phyloP scores from a whole-genome alignment of 2,888 invertebrate genomes.

The Cheilosia vernalis region DNA sequence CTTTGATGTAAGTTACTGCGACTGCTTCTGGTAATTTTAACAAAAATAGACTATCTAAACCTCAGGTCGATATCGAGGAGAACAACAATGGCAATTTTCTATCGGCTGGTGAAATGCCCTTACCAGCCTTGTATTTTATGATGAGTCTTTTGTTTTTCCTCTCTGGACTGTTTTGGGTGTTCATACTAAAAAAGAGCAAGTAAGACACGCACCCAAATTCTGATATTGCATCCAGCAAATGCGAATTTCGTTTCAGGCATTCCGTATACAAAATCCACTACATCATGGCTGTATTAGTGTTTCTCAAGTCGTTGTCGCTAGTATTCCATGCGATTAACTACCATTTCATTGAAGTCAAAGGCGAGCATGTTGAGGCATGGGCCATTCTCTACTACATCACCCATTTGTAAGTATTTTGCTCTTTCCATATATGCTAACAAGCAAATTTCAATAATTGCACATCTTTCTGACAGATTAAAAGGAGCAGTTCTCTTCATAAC shows the following conservation, averaged over 20 bases:
- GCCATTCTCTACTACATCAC: slow-evolving; percentile 98
- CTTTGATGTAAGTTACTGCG: slow-evolving; percentile 86
- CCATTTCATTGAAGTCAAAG: slow-evolving; percentile 96
- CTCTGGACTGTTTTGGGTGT: slow-evolving; percentile 96
- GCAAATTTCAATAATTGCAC: background rate
- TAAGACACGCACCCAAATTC: slow-evolving; percentile 78
- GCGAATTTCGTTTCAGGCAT: slow-evolving; percentile 84
- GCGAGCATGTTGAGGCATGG: slow-evolving; percentile 98
- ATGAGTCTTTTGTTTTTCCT: slow-evolving; percentile 95
- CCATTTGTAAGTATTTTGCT: slow-evolving; percentile 90
- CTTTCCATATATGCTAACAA: no score
- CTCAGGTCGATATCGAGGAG: slow-evolving; percentile 93
- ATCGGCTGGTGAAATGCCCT: slow-evolving; percentile 98
- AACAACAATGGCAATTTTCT: slow-evolving; percentile 93
- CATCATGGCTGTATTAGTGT: slow-evolving; percentile 96
- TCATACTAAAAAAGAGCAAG: slow-evolving; percentile 91
- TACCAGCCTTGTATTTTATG: slow-evolving; percentile 95
- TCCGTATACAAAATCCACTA: slow-evolving; percentile 98
- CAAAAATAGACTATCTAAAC: slow-evolving; percentile 41
- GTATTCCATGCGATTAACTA: slow-evolving; percentile 97
- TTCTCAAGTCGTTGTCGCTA: slow-evolving; percentile 94
- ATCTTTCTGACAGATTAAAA: slow-evolving; percentile 87
- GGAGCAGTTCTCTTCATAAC: slow-evolving; percentile 97
- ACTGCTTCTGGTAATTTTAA: background rate
- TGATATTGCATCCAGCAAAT: slow-evolving; percentile 17